Conservation (phyloP, 2,113 vertebrate species). For the Struthio camelus region DNA sequence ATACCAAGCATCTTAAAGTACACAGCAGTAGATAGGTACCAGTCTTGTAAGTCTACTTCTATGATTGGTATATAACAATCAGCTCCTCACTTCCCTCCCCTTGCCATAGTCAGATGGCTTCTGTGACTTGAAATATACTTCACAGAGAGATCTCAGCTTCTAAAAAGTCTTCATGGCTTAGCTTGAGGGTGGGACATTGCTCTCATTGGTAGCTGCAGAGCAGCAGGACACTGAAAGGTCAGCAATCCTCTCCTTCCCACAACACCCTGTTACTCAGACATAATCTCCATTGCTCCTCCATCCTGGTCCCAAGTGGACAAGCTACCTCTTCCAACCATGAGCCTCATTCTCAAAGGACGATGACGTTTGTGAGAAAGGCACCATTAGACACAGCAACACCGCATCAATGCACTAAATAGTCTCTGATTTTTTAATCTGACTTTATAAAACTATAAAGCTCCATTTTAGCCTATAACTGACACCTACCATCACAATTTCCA, state of each 20-base stretch:
- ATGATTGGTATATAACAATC: rapidly evolving
- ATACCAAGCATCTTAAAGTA: background rate
- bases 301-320: background rate
- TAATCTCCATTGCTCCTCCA: background rate
- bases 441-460: background rate
- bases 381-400: background rate
- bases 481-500: background rate
- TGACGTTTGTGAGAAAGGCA: background rate
- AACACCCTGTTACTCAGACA: background rate
- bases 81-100: background rate
- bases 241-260: background rate
- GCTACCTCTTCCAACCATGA: background rate
- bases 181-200: background rate
- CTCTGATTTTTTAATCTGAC: background rate
- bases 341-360: background rate
- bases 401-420: background rate
- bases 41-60: background rate
- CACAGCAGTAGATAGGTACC: background rate
- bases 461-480: background rate
- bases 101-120: background rate
- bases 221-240: background rate
- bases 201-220: background rate
- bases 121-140: background rate
- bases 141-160: background rate
- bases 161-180: background rate